Evolutionary conservation across 2,113 vertebrate genomes (phyloP).

Genomic region (Laticauda laticaudata): DNA sequence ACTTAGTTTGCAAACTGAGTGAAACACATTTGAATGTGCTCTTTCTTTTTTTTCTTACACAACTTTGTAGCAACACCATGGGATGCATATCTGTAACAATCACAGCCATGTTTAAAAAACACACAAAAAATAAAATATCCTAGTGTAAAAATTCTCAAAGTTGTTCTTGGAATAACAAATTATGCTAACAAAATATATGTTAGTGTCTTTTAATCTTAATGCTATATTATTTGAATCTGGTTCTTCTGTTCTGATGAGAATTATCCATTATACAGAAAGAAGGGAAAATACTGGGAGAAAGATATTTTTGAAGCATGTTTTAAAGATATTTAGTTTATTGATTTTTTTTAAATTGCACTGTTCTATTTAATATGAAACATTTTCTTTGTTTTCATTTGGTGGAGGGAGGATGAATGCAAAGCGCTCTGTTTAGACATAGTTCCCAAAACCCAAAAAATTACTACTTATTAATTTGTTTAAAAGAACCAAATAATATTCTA

Average conservation of each 20-base stretch:
- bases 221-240: conserved; percentile 1
- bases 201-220: not conserved
- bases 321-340: not conserved
- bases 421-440: not conserved
- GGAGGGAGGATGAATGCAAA: not conserved
- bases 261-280: not conserved
- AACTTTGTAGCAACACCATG: not conserved
- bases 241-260: not conserved
- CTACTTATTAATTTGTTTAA: not conserved
- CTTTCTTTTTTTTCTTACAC: not conserved
- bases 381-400: not conserved
- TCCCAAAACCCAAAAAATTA: not conserved
- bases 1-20: not conserved
- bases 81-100: not conserved
- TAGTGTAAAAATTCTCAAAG: not conserved
- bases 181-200: not conserved
- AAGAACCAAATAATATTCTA: conserved; percentile 29
- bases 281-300: not conserved
- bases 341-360: not conserved
- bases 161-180: not conserved
- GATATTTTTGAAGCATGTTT: not conserved
- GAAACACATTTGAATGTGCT: not conserved
- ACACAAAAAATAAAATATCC: not conserved
- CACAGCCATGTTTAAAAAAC: not conserved
- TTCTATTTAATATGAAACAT: not conserved